A percentile compares a stretch with the other conserved stretches of the same genome.
phyloP scores from a whole-genome alignment of 2,888 invertebrate genomes.

The Drosophila testacea region DNA sequence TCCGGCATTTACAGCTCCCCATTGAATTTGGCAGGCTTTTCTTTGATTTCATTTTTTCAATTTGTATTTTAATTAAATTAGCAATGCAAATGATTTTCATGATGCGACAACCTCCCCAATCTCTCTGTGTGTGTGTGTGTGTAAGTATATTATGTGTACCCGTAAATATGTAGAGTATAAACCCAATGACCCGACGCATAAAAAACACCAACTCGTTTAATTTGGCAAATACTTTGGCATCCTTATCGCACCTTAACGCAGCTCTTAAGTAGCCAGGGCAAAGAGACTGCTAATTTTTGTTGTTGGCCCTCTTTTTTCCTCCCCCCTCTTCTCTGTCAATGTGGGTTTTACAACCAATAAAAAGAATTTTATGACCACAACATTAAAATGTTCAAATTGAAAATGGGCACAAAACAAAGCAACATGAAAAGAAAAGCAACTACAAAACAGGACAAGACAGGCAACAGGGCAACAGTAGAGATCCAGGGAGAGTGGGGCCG shows the following conservation, averaged over 20 bases:
- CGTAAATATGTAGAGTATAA: conserved; percentile 43
- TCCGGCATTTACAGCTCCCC: conserved; percentile 33
- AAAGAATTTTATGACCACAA: conserved; percentile 80
- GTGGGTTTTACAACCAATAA: conserved; percentile 76
- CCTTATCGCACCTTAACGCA: conserved; percentile 75
- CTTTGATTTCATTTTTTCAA: conserved; percentile 47
- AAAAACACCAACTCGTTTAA: conserved; percentile 63
- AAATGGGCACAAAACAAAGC: conserved; percentile 75
- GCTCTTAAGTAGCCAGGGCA: conserved; percentile 63
- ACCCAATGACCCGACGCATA: conserved; percentile 53
- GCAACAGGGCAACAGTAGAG: conserved; percentile 8
- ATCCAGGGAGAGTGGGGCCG: background rate
- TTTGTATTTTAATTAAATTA: conserved; percentile 71
- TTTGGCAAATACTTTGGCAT: conserved; percentile 69
- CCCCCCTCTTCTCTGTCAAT: conserved; percentile 22
- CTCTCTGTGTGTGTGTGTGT: background rate
- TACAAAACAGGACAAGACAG: conserved; percentile 21
- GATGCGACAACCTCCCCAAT: conserved; percentile 15
- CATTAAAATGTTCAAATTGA: conserved; percentile 79
- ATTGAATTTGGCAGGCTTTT: conserved; percentile 31
- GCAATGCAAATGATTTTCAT: conserved; percentile 58
- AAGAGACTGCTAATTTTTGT: conserved; percentile 73
- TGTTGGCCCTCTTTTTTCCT: background rate
- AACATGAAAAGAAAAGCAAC: conserved; percentile 51
- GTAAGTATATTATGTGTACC: conserved; percentile 4